phyloP scores from a whole-genome alignment of 2,113 vertebrate species.

The Boleophthalmus pectinirostris region DNA sequence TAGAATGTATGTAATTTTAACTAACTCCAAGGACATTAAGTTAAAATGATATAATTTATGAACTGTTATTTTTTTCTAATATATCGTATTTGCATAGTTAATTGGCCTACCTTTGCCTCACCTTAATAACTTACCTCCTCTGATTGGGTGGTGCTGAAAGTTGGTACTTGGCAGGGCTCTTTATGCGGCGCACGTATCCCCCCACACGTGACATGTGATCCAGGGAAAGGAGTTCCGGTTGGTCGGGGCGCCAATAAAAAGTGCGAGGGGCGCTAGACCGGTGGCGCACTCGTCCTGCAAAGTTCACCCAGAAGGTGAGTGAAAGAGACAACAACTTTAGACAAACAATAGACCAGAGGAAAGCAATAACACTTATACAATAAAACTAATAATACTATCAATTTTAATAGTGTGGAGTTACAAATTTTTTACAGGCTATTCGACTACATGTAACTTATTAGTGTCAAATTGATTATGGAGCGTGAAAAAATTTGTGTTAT shows the following conservation, averaged over 20 bases:
- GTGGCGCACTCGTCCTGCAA: conserved; percentile 58
- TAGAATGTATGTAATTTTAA: background rate
- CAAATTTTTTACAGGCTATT: background rate
- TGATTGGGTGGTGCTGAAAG: background rate
- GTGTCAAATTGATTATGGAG: background rate
- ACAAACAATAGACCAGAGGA: background rate
- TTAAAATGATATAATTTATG: background rate
- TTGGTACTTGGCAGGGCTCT: background rate
- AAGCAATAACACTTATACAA: background rate
- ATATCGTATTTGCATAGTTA: background rate
- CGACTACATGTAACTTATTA: background rate
- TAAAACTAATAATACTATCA: no score
- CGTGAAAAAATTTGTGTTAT: background rate
- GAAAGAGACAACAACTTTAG: background rate
- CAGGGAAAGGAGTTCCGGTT: conserved; percentile 75
- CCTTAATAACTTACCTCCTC: background rate
- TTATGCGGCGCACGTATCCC: conserved; percentile 7
- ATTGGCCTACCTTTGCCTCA: background rate
- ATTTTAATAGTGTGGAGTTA: background rate
- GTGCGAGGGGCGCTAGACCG: background rate
- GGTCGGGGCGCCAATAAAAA: conserved; percentile 42
- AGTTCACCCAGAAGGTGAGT: conserved; percentile 71
- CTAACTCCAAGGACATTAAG: background rate
- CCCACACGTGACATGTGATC: conserved; percentile 30
- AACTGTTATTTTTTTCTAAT: background rate